Conservation (phyloP, 1,140 invertebrate species). For the Achatina immaculata region DNA sequence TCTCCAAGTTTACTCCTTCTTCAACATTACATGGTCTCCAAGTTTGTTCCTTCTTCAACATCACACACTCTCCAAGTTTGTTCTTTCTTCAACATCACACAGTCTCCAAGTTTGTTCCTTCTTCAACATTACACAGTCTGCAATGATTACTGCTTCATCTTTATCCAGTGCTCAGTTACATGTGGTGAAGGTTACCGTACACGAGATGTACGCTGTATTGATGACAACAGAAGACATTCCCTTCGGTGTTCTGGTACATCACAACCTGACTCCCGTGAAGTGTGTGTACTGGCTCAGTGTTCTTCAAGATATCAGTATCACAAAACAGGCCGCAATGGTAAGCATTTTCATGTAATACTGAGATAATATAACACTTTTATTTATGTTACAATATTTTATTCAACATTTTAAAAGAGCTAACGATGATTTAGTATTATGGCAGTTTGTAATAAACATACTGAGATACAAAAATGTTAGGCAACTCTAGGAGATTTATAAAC, state of each 20-base stretch:
- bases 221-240: slow-evolving; percentile 40
- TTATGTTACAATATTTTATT: neutral
- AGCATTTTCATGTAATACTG: neutral
- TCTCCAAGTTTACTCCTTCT: too few relatives aligned
- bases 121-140: too few relatives aligned
- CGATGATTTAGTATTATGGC: too few relatives aligned
- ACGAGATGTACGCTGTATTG: slow-evolving; percentile 76
- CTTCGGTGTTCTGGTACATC: slow-evolving; percentile 37
- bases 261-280: slow-evolving; percentile 30
- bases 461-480: too few relatives aligned
- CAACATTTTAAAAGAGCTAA: neutral
- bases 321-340: neutral
- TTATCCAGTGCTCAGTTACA: slow-evolving; percentile 77
- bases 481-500: too few relatives aligned
- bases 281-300: slow-evolving; percentile 22
- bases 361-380: neutral
- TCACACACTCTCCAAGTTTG: too few relatives aligned
- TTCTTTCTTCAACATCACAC: too few relatives aligned
- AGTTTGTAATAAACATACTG: too few relatives aligned
- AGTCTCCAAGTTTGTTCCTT: too few relatives aligned
- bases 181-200: slow-evolving; percentile 77
- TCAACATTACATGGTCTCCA: too few relatives aligned
- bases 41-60: too few relatives aligned
- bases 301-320: neutral
- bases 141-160: too few relatives aligned